A percentile compares a stretch with the other conserved stretches of the same genome.
Conservation (phyloP, 30 jellyfish, hydroid and myxozoan genomes). For the Mastigias papua region DNA sequence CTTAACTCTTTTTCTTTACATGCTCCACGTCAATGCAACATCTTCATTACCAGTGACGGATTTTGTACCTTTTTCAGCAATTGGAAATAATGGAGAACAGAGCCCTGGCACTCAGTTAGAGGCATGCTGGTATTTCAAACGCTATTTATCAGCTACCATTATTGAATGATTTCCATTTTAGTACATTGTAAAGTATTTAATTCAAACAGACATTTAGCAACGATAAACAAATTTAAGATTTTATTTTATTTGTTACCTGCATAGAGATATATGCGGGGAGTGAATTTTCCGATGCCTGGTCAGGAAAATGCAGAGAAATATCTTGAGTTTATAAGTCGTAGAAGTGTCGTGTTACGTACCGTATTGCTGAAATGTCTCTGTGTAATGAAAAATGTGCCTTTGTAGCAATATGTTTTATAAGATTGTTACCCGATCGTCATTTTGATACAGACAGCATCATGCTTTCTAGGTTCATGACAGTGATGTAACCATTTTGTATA, state of each 20-base stretch:
- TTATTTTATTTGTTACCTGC: too few relatives aligned
- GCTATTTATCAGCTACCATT: background rate
- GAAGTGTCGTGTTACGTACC: too few relatives aligned
- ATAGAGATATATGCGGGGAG: background rate
- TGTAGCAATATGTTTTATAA: background rate
- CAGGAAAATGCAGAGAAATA: background rate
- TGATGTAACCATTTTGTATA: background rate
- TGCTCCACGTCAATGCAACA: background rate
- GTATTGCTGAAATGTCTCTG: too few relatives aligned
- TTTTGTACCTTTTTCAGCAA: constrained; percentile 52
- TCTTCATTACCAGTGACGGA: background rate
- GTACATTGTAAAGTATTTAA: background rate
- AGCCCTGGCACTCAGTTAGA: constrained; percentile 60
- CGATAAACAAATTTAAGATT: too few relatives aligned
- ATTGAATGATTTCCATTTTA: background rate
- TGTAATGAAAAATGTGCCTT: too few relatives aligned
- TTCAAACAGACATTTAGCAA: background rate
- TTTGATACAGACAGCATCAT: background rate
- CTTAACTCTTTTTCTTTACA: too few relatives aligned
- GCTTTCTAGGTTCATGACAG: background rate
- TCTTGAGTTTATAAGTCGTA: too few relatives aligned
- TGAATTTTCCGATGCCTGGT: background rate
- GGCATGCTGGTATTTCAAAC: background rate
- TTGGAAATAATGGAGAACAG: constrained; percentile 76
- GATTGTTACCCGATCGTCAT: background rate